These are phyloP conservation scores for Aethina tumida DNA, from an alignment of 1,140 invertebrate genomes.

Conservation along the genomic window DNA sequence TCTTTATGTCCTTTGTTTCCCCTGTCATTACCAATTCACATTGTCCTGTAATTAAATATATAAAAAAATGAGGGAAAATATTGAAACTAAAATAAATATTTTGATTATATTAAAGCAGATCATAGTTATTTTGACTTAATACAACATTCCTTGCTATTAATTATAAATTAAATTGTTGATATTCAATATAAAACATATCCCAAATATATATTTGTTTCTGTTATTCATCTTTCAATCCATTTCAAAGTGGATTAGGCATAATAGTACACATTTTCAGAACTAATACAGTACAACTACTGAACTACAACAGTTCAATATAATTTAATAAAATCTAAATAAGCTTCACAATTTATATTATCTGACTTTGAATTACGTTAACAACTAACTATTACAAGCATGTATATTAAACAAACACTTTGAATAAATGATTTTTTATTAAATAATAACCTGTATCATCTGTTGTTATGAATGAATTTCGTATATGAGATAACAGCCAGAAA, in stretches of 20 bases:
- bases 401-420: neutral
- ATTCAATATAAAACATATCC: slow-evolving; percentile 1
- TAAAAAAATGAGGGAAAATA: slow-evolving; percentile 8
- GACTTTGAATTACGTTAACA: neutral
- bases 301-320: neutral
- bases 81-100: neutral
- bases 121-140: neutral
- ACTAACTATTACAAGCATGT: neutral
- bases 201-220: too few species aligned
- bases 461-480: slow-evolving; percentile 88
- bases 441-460: slow-evolving; percentile 78
- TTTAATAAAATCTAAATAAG: slow-evolving; percentile 4
- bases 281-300: slow-evolving; percentile 1
- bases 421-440: slow-evolving; percentile 2
- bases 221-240: too few species aligned
- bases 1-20: slow-evolving; percentile 47
- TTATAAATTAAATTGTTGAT: slow-evolving; percentile 1
- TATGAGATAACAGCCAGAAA: slow-evolving; percentile 85
- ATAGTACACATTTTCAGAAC: neutral
- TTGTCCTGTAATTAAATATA: slow-evolving; percentile 42
- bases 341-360: neutral
- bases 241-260: too few species aligned
- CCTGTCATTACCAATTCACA: slow-evolving; percentile 60
- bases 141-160: neutral
- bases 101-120: neutral